phyloP scores from a whole-genome alignment of 1,140 invertebrate species.

The Drosophila burlai region DNA sequence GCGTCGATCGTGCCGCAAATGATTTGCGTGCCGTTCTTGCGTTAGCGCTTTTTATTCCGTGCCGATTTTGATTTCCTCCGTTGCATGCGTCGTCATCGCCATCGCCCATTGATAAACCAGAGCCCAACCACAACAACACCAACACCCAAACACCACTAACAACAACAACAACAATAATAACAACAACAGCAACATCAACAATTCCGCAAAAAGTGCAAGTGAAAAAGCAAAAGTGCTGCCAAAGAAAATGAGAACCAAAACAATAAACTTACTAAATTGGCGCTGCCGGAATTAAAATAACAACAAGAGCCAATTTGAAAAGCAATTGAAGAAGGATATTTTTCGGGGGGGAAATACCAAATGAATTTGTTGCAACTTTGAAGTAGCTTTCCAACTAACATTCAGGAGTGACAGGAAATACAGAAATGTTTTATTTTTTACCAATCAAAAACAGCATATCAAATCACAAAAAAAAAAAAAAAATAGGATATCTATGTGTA shows the following conservation, averaged over 20 bases:
- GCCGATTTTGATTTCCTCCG: slow-evolving; percentile 69
- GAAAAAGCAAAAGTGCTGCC: slow-evolving; percentile 73
- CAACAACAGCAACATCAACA: slow-evolving; percentile 29
- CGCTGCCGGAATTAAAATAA: slow-evolving; percentile 24
- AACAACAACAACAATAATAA: neutral
- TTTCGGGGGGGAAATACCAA: neutral
- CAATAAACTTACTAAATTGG: slow-evolving; percentile 29
- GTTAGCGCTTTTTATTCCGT: slow-evolving; percentile 62
- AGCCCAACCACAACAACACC: slow-evolving; percentile 38
- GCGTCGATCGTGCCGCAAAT: slow-evolving; percentile 57
- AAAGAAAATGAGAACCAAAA: slow-evolving; percentile 30
- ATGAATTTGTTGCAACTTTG: neutral
- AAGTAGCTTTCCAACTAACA: neutral
- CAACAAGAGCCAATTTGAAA: slow-evolving; percentile 5
- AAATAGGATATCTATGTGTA: too few species aligned
- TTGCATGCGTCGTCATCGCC: slow-evolving; percentile 74
- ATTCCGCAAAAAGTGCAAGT: slow-evolving; percentile 56
- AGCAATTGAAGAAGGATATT: slow-evolving; percentile 27
- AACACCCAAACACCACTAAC: slow-evolving; percentile 22
- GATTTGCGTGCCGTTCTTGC: slow-evolving; percentile 78
- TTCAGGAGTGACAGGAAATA: neutral
- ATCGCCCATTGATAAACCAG: slow-evolving; percentile 51
- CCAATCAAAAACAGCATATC: too few species aligned
- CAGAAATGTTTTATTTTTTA: neutral
- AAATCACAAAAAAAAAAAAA: too few species aligned